Evolutionary conservation across 1,140 invertebrate species (phyloP).

Genomic region (Berghia stephanieae): DNA sequence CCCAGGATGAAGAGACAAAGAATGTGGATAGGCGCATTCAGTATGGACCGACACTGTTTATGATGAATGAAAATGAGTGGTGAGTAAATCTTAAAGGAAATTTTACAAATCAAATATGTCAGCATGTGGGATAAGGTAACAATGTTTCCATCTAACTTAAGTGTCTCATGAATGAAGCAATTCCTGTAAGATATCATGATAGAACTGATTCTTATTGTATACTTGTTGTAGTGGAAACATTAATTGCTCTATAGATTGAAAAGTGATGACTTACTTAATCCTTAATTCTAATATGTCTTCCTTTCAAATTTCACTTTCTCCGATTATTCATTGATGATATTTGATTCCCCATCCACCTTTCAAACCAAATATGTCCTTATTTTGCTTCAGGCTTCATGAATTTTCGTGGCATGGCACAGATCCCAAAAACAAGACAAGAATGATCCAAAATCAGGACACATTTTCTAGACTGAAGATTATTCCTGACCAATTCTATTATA

Average conservation of each 20-base stretch:
- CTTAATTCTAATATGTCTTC: too few species aligned
- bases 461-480: constrained; percentile 59
- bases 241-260: too few species aligned
- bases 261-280: too few species aligned
- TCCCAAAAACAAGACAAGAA: constrained; percentile 57
- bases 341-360: not conserved
- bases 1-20: constrained; percentile 40
- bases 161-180: not conserved
- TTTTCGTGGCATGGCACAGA: constrained; percentile 64
- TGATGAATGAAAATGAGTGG: constrained; percentile 63
- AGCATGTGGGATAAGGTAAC: constrained; percentile 6
- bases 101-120: not conserved
- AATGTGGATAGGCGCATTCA: constrained; percentile 52
- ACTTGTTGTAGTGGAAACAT: too few species aligned
- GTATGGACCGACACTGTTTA: constrained; percentile 61
- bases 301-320: too few species aligned
- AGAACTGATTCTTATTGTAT: too few species aligned
- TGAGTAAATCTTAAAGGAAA: constrained; percentile 30
- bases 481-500: constrained; percentile 65
- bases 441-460: constrained; percentile 43
- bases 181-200: too few species aligned
- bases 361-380: not conserved
- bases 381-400: constrained; percentile 55
- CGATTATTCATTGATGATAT: too few species aligned
- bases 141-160: not conserved